Percentiles rank a stretch among this genome's conserved stretches.
Evolutionary conservation across 2,113 vertebrate genomes (phyloP).

Genomic region (Noturus placidus): DNA sequence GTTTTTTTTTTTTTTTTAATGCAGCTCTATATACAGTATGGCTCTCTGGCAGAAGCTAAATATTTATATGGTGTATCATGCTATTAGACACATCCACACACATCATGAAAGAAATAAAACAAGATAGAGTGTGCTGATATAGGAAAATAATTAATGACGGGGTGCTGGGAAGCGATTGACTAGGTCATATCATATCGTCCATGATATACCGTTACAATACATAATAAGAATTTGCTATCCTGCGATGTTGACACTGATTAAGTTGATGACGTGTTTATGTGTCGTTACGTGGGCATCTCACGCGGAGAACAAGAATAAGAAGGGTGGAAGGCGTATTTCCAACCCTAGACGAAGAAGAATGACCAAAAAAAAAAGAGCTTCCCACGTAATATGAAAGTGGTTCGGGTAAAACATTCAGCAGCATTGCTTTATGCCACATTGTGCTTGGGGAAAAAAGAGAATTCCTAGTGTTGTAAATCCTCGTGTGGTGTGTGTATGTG

Average conservation of each 20-base stretch:
- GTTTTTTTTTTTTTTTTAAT: not conserved
- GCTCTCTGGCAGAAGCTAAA: not conserved
- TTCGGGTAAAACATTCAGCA: too few species aligned
- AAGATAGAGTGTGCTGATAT: not conserved
- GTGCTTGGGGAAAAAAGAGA: not conserved
- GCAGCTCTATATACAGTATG: not conserved
- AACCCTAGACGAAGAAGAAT: too few species aligned
- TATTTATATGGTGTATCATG: not conserved
- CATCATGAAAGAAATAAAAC: not conserved
- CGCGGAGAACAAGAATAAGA: too few species aligned
- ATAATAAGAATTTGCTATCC: too few species aligned
- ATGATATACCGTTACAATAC: too few species aligned
- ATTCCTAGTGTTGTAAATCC: slow-evolving; percentile 14
- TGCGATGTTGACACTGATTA: too few species aligned
- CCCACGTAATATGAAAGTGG: too few species aligned
- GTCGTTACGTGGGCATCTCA: too few species aligned
- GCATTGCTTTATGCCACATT: not conserved
- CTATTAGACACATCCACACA: not conserved
- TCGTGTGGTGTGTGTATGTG: slow-evolving; percentile 2
- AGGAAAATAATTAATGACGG: not conserved
- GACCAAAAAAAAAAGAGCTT: too few species aligned
- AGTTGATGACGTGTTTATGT: too few species aligned
- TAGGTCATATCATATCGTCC: too few species aligned
- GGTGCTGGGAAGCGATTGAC: not conserved
- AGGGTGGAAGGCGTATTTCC: too few species aligned